phyloP scores from a whole-genome alignment of 2,888 invertebrate genomes.

The Andrena dorsata region DNA sequence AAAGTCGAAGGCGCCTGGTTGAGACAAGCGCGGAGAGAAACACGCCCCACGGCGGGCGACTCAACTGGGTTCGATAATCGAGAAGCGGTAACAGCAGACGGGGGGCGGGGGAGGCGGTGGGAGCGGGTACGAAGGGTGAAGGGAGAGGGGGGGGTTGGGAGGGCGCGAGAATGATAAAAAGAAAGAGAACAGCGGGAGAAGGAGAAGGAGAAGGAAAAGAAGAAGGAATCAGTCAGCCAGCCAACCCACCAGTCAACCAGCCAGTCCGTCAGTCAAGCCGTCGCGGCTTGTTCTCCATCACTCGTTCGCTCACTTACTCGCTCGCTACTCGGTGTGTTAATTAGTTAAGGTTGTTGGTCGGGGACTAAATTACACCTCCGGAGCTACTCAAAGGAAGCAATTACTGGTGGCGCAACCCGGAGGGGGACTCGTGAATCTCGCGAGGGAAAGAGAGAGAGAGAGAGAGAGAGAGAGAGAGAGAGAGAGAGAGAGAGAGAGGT shows the following conservation, averaged over 20 bases:
- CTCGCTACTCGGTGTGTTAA: slow-evolving; percentile 85
- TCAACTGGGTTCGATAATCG: slow-evolving; percentile 70
- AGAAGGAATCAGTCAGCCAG: slow-evolving; percentile 71
- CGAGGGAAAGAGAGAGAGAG: slow-evolving; percentile 56
- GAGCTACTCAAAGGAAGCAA: slow-evolving; percentile 86
- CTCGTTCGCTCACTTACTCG: slow-evolving; percentile 80
- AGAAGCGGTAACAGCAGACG: slow-evolving; percentile 4
- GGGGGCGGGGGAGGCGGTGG: not conserved
- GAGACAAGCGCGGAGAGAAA: slow-evolving; percentile 45
- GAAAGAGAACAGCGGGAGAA: not conserved
- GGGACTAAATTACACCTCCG: slow-evolving; percentile 86
- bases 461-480: slow-evolving; percentile 21
- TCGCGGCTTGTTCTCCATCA: slow-evolving; percentile 78
- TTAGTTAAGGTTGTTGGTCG: slow-evolving; percentile 86
- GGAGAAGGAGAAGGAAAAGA: slow-evolving; percentile 42
- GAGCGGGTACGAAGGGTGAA: not conserved
- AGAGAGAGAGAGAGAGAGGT: not conserved
- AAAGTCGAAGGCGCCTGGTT: slow-evolving; percentile 64
- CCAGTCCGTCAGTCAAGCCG: slow-evolving; percentile 75
- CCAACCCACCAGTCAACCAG: slow-evolving; percentile 71
- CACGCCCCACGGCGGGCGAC: slow-evolving; percentile 58
- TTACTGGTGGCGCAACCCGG: slow-evolving; percentile 84
- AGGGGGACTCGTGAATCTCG: slow-evolving; percentile 76
- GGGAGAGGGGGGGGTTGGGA: not conserved
- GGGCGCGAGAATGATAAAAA: slow-evolving; percentile 6